Evolutionary conservation across 2,797 vertebrate species (phyloP), one percentile per base, ranked within the genome.

Genomic region (Anas acuta): DNA sequence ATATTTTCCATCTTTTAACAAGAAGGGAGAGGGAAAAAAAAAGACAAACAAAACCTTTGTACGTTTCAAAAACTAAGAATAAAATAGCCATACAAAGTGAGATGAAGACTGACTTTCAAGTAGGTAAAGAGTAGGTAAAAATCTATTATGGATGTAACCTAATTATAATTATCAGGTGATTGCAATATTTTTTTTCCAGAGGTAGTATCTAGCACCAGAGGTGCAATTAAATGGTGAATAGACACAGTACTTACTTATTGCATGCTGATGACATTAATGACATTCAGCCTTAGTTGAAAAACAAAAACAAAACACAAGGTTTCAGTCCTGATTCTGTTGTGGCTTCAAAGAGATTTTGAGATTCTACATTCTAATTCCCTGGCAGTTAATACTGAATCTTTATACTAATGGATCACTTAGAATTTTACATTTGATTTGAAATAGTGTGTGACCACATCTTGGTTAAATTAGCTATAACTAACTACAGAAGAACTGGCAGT

Each of bases 21-120:
- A 28, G 82, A 77, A 33, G 8, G 17, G 13, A 22, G 43, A 19
- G 43, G 8, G 8, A 41, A 41, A 17, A 11, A 0, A 0, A 4
- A 16, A 80, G 83, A 37, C 3, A 86, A 43, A 43, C 43, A 19
- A 43, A 43, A 41, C 4, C 3, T 76, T 62, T 43, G 11, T 67
- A n/a, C 7, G 13, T 25, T 37, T 43, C 30, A 82, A 39, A 39
- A 84, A 84, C 54, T 62, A 57, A 53, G 16, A 77, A 25, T 57
- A 61, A 65, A 88, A 72, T 45, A 33, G 77, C 75, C 4, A 53
- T 45, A 35, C 2, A 33, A 67, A 35, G 8, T 14, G 43, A 64
- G 16, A 4, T 53, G 13, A 30, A 87, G 37, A 51, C 28, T 54
- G 64, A n/a, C 76, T 75, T 53, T 75, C 43, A 43, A 43, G 43